Evolutionary conservation across 2,888 invertebrate species (phyloP).

Genomic region (Parnassius apollo): DNA sequence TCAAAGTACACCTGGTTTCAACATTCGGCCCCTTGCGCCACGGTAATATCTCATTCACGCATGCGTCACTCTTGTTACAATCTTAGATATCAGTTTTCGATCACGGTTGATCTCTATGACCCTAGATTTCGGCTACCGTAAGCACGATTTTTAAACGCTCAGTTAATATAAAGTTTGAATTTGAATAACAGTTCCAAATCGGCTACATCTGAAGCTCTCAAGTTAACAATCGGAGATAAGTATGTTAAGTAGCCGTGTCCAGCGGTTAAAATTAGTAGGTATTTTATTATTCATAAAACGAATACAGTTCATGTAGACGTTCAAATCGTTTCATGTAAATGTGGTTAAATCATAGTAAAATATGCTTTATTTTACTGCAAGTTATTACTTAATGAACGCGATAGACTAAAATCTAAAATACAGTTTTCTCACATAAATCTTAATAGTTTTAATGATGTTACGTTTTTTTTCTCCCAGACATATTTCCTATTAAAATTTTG

Average conservation of each 20-base stretch:
- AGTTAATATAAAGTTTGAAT: constrained; percentile 33
- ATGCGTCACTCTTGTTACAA: constrained; percentile 69
- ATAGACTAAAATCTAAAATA: constrained; percentile 6
- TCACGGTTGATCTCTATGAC: constrained; percentile 76
- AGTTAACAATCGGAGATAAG: constrained; percentile 73
- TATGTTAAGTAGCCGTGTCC: constrained; percentile 62
- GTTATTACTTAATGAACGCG: background rate
- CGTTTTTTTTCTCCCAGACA: constrained; percentile 29
- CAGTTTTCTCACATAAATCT: constrained; percentile 24
- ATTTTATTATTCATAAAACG: constrained; percentile 48
- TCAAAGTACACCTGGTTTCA: constrained; percentile 48
- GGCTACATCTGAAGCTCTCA: constrained; percentile 55
- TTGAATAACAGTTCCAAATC: constrained; percentile 29
- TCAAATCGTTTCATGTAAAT: constrained; percentile 17
- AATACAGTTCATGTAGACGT: constrained; percentile 32
- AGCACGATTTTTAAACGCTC: constrained; percentile 59
- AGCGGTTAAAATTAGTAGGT: constrained; percentile 41
- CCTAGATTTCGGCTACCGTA: constrained; percentile 77
- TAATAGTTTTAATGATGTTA: constrained; percentile 11
- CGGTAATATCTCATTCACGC: constrained; percentile 75
- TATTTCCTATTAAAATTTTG: constrained; percentile 49
- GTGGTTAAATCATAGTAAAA: constrained; percentile 32
- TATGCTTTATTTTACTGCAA: constrained; percentile 2
- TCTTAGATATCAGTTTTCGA: constrained; percentile 76
- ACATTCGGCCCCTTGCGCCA: constrained; percentile 44